Percentiles rank a stretch among this genome's conserved stretches.
These are phyloP conservation scores for Drosophila lutescens DNA, from an alignment of 2,888 invertebrate species.

Conservation along the genomic window DNA sequence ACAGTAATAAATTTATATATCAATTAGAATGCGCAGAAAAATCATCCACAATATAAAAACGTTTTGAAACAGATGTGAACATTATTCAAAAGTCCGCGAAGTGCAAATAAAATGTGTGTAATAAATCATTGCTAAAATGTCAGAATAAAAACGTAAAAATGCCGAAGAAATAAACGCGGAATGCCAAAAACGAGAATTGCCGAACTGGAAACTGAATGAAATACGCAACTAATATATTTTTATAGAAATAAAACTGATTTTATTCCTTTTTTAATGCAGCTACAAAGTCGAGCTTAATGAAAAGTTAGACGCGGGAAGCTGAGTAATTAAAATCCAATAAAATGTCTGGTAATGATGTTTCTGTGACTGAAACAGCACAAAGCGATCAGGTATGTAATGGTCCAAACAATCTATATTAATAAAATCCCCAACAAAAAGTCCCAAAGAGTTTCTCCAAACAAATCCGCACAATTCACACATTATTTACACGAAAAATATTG, in stretches of 20 bases:
- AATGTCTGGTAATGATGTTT: conserved; percentile 73
- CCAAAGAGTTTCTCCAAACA: background rate
- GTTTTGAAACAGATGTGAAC: conserved; percentile 28
- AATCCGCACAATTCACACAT: conserved; percentile 2
- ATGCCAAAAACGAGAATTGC: conserved; percentile 27
- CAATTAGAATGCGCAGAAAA: conserved; percentile 29
- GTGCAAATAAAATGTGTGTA: conserved; percentile 39
- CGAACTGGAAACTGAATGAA: conserved; percentile 26
- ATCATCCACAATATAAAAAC: conserved; percentile 6
- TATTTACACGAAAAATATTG: conserved; percentile 13
- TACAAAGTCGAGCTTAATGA: conserved; percentile 42
- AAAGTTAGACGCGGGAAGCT: conserved; percentile 31
- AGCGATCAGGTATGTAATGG: conserved; percentile 72
- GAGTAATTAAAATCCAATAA: conserved; percentile 32
- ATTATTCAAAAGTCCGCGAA: conserved; percentile 28
- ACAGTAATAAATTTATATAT: conserved; percentile 12
- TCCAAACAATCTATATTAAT: background rate
- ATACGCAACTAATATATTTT: conserved; percentile 10
- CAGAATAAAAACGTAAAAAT: conserved; percentile 27
- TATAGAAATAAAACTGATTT: conserved; percentile 5
- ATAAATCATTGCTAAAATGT: conserved; percentile 41
- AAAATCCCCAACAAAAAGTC: background rate
- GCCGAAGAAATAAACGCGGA: conserved; percentile 22
- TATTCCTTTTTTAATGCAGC: conserved; percentile 16
- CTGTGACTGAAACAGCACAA: conserved; percentile 70